Base-by-base conservation (phyloP, 1,140 invertebrate species). In the Halesus radiatus region DNA sequence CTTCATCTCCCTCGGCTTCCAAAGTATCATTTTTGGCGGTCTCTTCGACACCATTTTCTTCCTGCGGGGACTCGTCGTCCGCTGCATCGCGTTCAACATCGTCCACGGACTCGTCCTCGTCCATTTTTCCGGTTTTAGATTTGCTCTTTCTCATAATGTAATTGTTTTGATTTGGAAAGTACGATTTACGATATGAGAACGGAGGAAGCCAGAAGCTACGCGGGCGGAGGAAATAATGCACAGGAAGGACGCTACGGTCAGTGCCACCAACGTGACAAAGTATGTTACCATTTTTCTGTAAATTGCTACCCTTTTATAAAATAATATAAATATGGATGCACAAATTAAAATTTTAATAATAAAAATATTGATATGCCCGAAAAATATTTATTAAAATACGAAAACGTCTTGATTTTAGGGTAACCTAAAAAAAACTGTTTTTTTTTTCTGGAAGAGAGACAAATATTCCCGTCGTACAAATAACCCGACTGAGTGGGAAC, bases 91-190 rank as follows among this genome's bases (percentile, higher is more conserved):
- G 15, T 8, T 73, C 66, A 8, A 52, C 20, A 16, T 68, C 76
- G 26, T 54, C 70, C 15, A 50, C 18, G 8, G 26, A 68, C 20
- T 45, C 66, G 1, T 79, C 66, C 3, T 79, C 68, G 66, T 79
- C 77, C 20, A 54, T 16, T 58, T 58, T 75, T 1, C 76, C 75
- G 3, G 76, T 72, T 45, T 79, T 79, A 15, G 53, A 23, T 60
- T 79, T 72, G 5, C 66, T 37, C 58, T 79, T 79, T 50, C 77
- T 79, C 77, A 70, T 45, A 45, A 13, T 45, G 8, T 45, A 45
- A 10, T 45, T 26, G 23, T 73, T 45, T 73, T 73, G 52, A 54
- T 26, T 22, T 6, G 4, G 7, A 64, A 64, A 32, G 23, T 22
- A 64, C 20, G 15, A 29, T 16, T 29, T 20, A 56, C 16, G 20